Percentiles rank a stretch among this genome's conserved stretches.
These are phyloP conservation scores for Saturnia japonica DNA, from an alignment of 2,888 invertebrate species.

Conservation along the genomic window DNA sequence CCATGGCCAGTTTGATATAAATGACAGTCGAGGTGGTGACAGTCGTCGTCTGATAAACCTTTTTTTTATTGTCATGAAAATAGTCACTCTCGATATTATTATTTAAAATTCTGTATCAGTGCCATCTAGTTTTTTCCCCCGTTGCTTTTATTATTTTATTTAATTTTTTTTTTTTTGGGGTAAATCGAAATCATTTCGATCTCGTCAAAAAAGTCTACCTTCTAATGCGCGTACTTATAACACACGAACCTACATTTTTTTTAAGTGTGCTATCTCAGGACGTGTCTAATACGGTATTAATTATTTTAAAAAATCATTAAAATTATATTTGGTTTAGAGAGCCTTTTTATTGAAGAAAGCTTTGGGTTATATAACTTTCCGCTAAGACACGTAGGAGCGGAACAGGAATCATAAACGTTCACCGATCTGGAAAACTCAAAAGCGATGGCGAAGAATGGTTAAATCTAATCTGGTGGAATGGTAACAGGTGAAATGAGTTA, in stretches of 20 bases:
- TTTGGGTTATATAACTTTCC: neutral
- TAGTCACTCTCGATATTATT: too few species aligned
- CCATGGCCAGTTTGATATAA: too few species aligned
- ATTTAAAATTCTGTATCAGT: too few species aligned
- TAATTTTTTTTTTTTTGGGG: too few species aligned
- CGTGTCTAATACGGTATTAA: neutral
- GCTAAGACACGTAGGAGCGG: neutral
- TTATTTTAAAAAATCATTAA: neutral
- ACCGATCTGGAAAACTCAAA: neutral
- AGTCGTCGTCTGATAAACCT: too few species aligned
- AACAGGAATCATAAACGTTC: neutral
- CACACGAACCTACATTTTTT: neutral
- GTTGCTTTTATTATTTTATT: too few species aligned
- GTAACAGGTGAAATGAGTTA: neutral
- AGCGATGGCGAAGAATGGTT: neutral
- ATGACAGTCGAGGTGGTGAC: too few species aligned
- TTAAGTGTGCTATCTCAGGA: neutral
- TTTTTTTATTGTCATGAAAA: too few species aligned
- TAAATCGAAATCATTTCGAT: too few species aligned
- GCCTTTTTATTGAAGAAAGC: neutral
- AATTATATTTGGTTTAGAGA: neutral
- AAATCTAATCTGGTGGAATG: neutral
- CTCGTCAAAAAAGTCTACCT: too few species aligned
- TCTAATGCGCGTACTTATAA: too few species aligned
- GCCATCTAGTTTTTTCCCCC: too few species aligned